Conservation (phyloP, 2,888 invertebrate genomes). For the Drosophila kambysellisi region DNA sequence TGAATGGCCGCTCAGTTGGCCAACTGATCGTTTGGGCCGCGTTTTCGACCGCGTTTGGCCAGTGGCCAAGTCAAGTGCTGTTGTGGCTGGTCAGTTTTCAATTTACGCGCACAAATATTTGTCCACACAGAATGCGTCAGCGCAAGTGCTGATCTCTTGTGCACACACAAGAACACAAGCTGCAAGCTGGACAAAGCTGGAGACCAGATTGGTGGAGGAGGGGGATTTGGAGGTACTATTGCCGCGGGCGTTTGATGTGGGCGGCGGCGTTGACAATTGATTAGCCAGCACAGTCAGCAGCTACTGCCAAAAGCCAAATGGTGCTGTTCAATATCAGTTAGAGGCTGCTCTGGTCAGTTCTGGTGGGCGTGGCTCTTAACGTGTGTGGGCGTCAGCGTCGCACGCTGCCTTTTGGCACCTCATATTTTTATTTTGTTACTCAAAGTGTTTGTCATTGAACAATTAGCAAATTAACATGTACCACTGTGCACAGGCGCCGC, state of each 20-base stretch:
- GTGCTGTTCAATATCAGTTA: conserved; percentile 65
- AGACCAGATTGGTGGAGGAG: not conserved
- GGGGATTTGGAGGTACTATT: not conserved
- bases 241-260: conserved; percentile 70
- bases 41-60: conserved; percentile 33
- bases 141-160: conserved; percentile 79
- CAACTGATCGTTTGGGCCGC: conserved; percentile 37
- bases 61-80: conserved; percentile 71
- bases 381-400: conserved; percentile 59
- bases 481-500: conserved; percentile 45
- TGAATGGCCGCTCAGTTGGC: conserved; percentile 63
- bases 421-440: conserved; percentile 11
- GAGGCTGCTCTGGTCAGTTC: conserved; percentile 27
- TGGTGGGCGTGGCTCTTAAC: conserved; percentile 35
- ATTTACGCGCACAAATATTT: conserved; percentile 80
- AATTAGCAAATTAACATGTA: conserved; percentile 79
- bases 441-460: conserved; percentile 56
- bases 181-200: conserved; percentile 31
- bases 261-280: conserved; percentile 80
- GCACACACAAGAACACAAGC: conserved; percentile 44
- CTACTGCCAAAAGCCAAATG: conserved; percentile 57
- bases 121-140: conserved; percentile 74
- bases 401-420: conserved; percentile 65
- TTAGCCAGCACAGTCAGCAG: conserved; percentile 59
- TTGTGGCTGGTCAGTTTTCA: conserved; percentile 82